Base-by-base conservation (phyloP, 2,113 vertebrate genomes). In the Todiramphus saurophagus region DNA sequence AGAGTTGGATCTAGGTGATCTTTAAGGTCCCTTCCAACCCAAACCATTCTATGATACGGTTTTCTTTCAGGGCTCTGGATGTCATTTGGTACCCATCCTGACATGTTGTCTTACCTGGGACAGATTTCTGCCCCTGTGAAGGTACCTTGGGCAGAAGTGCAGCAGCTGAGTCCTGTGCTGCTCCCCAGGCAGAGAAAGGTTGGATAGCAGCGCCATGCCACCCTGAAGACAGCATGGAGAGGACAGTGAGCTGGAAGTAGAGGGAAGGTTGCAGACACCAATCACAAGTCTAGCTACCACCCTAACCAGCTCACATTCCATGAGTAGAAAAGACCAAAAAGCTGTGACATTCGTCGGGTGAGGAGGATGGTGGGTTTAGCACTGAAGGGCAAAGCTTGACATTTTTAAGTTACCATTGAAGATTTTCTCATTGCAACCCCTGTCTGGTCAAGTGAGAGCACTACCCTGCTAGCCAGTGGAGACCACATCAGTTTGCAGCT, bases 101-200 rank as follows among this genome's bases (percentile, higher is more conserved):
- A 11, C 16, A 16, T 21, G 16, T 5, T 9, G 0, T 10, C 28
- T 14, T 6, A 6, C 18, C 27, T 5, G 16, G n/a, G 20, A 20
- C 7, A 35, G 16, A 15, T 23, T 37, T 18, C 27, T 25, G 25
- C 39, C 39, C 1, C 37, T 8, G 5, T 6, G 21, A 37, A 30
- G 31, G 23, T 8, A 10, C 5, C 27, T 33, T 5, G 2, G 51
- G 41, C 16, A 16, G 50, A 10, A 31, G 5, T 0, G 2, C 55
- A 39, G 50, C 50, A 64, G 43, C 37, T 37, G 3, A 3, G 13
- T 16, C 9, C 23, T 5, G 5, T 1, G 7, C 10, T 33, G 1
- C n/a, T 62, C 5, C 37, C 19, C 24, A 39, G 35, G 16, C 37
- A 30, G 8, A 11, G 50, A 7, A 4, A 21, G 25, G 24, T 28